Conservation (phyloP, 2,888 invertebrate species). For the Gymnosoma rotundatum region DNA sequence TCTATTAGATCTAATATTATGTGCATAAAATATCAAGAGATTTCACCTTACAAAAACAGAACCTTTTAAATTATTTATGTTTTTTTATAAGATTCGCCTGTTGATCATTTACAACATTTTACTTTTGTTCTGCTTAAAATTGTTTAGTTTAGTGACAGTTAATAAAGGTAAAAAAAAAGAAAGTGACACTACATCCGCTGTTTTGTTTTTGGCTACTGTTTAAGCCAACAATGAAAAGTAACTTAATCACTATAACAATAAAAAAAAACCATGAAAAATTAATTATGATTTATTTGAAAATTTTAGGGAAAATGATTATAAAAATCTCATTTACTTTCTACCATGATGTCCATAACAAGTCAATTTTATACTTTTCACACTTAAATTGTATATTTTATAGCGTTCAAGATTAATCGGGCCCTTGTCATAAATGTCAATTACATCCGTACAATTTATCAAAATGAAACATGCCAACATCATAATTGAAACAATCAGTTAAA, state of each 20-base stretch:
- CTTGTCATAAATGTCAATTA: slow-evolving; percentile 65
- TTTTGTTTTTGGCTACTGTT: slow-evolving; percentile 46
- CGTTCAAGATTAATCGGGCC: neutral
- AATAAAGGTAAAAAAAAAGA: slow-evolving; percentile 49
- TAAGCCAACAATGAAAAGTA: neutral
- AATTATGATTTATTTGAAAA: slow-evolving; percentile 67
- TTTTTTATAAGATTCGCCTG: slow-evolving; percentile 10
- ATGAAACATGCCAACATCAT: slow-evolving; percentile 32
- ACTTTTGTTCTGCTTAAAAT: neutral
- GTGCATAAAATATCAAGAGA: neutral
- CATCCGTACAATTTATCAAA: slow-evolving; percentile 63
- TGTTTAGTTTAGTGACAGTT: neutral
- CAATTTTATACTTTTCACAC: slow-evolving; percentile 27
- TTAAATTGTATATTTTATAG: slow-evolving; percentile 25
- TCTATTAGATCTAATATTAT: neutral
- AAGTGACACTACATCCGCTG: slow-evolving; percentile 64
- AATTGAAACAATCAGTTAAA: slow-evolving; percentile 38
- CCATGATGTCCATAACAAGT: slow-evolving; percentile 1
- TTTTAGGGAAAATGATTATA: slow-evolving; percentile 16
- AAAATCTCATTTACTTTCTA: slow-evolving; percentile 43
- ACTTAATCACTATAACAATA: slow-evolving; percentile 28
- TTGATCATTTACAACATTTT: slow-evolving; percentile 12
- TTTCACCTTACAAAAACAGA: neutral
- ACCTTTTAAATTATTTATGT: slow-evolving; percentile 21
- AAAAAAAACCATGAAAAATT: slow-evolving; percentile 13